Conservation (phyloP, 1,140 invertebrate species). For the Thaumatotibia leucotreta region DNA sequence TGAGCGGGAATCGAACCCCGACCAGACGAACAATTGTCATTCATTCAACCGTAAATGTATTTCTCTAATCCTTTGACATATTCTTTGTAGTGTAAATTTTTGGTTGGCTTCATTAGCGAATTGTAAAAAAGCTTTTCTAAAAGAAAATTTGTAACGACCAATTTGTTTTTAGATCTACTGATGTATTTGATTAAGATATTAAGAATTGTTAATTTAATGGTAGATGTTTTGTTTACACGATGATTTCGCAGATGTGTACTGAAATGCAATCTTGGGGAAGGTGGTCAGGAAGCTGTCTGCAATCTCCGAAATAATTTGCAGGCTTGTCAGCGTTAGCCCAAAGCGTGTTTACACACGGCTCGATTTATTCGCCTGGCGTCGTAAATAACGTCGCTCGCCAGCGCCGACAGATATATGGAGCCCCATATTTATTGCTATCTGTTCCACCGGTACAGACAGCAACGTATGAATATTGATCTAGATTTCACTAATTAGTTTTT, state of each 20-base stretch:
- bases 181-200: no score
- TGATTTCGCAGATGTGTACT: neutral
- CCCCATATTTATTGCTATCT: constrained; percentile 55
- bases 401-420: constrained; percentile 67
- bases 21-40: constrained; percentile 33
- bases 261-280: neutral
- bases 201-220: no score
- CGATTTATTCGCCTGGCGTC: constrained; percentile 51
- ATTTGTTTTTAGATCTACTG: neutral
- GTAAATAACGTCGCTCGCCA: constrained; percentile 53
- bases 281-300: constrained; percentile 20
- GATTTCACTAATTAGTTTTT: constrained; percentile 5
- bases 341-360: constrained; percentile 52
- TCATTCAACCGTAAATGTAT: constrained; percentile 28
- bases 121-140: neutral
- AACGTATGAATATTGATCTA: constrained; percentile 11
- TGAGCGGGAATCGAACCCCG: constrained; percentile 24
- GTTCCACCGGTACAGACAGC: constrained; percentile 41
- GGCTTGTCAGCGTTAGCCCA: neutral
- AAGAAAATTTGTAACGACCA: no score
- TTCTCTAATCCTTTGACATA: constrained; percentile 32
- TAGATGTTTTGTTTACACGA: neutral
- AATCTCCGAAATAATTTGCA: constrained; percentile 14
- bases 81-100: constrained; percentile 22
- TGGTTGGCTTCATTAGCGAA: constrained; percentile 17